These are phyloP conservation scores for Hydropsyche tenuis DNA, from an alignment of 1,140 invertebrate genomes.

Conservation along the genomic window DNA sequence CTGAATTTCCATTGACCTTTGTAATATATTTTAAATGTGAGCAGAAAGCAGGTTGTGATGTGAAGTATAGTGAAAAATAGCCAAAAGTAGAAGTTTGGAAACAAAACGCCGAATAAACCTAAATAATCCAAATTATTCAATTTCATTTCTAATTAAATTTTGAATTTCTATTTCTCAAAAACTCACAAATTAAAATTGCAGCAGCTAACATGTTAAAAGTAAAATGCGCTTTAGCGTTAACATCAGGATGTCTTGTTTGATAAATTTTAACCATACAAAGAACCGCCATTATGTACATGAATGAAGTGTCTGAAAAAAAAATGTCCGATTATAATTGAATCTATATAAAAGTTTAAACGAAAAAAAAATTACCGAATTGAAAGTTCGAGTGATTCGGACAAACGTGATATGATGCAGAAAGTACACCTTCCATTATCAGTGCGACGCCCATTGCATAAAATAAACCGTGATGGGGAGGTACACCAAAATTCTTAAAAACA, in stretches of 20 bases:
- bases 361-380: conserved; percentile 95
- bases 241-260: conserved; percentile 88
- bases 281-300: conserved; percentile 91
- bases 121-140: too few species aligned
- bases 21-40: conserved; percentile 87
- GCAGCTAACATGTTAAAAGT: conserved; percentile 81
- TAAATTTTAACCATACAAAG: conserved; percentile 91
- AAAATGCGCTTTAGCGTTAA: conserved; percentile 84
- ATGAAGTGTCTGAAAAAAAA: conserved; percentile 81
- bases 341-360: too few species aligned
- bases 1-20: conserved; percentile 79
- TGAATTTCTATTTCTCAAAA: conserved; percentile 53
- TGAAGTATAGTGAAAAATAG: conserved; percentile 77
- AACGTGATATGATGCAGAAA: conserved; percentile 88
- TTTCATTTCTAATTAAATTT: not conserved
- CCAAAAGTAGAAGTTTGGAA: conserved; percentile 78
- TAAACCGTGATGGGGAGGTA: conserved; percentile 88
- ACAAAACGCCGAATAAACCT: conserved; percentile 83
- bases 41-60: conserved; percentile 69
- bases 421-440: conserved; percentile 85
- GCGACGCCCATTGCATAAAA: conserved; percentile 90
- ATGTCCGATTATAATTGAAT: too few species aligned
- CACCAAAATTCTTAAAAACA: conserved; percentile 66
- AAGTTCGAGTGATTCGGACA: conserved; percentile 90
- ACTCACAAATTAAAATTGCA: conserved; percentile 79